A percentile compares a stretch with the other conserved stretches of the same genome.
These are phyloP conservation scores for Brachylomia viminalis DNA, from an alignment of 2,888 invertebrate genomes.

Conservation along the genomic window DNA sequence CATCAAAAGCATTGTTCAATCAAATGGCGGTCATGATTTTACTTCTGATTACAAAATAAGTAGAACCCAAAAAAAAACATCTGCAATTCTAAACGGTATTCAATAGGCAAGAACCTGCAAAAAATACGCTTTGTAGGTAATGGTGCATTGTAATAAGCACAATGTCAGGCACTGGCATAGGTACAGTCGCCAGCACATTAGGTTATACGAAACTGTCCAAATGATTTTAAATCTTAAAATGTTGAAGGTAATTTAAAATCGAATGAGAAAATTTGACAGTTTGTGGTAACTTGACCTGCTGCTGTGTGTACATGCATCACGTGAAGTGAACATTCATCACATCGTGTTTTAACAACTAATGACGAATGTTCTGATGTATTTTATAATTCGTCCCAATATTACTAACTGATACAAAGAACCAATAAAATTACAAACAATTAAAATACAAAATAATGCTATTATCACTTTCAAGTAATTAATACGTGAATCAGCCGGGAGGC, in stretches of 20 bases:
- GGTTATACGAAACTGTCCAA: no score
- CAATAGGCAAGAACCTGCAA: not conserved
- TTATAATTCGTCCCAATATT: not conserved
- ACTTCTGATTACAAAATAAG: not conserved
- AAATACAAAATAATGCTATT: slow-evolving; percentile 29
- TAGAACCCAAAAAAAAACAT: not conserved
- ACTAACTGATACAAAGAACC: slow-evolving; percentile 13
- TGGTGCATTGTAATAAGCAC: not conserved
- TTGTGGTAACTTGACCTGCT: no score
- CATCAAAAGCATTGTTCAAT: no score
- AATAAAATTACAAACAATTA: slow-evolving; percentile 30
- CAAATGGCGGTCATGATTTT: no score
- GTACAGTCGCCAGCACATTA: no score
- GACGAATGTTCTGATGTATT: not conserved
- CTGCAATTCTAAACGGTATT: not conserved
- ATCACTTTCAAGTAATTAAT: slow-evolving; percentile 45
- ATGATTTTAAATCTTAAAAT: no score
- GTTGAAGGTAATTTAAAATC: no score
- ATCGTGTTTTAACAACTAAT: slow-evolving; percentile 14
- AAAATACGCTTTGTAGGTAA: not conserved
- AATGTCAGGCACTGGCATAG: not conserved
- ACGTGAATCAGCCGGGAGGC: slow-evolving; percentile 32
- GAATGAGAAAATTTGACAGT: no score
- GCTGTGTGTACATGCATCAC: not conserved
- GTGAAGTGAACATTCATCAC: not conserved